These are phyloP conservation scores for Euphydryas editha DNA, from an alignment of 2,888 invertebrate genomes.

Conservation along the genomic window DNA sequence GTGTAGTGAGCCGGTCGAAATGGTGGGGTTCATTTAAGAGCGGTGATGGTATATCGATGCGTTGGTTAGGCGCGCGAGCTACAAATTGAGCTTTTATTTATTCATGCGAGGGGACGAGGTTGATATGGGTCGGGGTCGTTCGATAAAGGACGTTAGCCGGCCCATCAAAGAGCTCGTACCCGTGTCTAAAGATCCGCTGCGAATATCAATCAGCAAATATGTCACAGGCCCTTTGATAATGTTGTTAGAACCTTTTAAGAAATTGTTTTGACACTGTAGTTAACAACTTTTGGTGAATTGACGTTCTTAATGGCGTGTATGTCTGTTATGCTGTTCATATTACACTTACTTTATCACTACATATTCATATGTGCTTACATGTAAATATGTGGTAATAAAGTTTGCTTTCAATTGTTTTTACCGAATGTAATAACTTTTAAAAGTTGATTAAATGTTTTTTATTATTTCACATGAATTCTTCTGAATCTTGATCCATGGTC, in stretches of 20 bases:
- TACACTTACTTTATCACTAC: no score
- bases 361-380: no score
- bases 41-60: conserved; percentile 65
- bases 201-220: conserved; percentile 52
- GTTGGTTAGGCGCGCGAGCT: conserved; percentile 71
- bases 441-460: no score
- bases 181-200: conserved; percentile 56
- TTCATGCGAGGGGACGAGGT: conserved; percentile 77
- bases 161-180: conserved; percentile 63
- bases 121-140: conserved; percentile 80
- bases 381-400: no score
- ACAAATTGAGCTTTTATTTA: conserved; percentile 82
- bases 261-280: conserved; percentile 23
- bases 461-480: conserved; percentile 16
- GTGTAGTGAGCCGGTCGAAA: conserved; percentile 50
- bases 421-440: not conserved
- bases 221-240: conserved; percentile 35
- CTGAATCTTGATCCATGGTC: conserved; percentile 45
- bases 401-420: no score
- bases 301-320: not conserved
- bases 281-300: conserved; percentile 16
- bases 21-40: conserved; percentile 61
- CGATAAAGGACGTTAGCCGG: conserved; percentile 71
- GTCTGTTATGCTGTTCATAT: no score
- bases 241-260: conserved; percentile 25